A percentile compares a stretch with the other conserved stretches of the same genome.
These are phyloP conservation scores for Lasaia peninsularis DNA, from an alignment of 1,140 invertebrate genomes.

Conservation along the genomic window DNA sequence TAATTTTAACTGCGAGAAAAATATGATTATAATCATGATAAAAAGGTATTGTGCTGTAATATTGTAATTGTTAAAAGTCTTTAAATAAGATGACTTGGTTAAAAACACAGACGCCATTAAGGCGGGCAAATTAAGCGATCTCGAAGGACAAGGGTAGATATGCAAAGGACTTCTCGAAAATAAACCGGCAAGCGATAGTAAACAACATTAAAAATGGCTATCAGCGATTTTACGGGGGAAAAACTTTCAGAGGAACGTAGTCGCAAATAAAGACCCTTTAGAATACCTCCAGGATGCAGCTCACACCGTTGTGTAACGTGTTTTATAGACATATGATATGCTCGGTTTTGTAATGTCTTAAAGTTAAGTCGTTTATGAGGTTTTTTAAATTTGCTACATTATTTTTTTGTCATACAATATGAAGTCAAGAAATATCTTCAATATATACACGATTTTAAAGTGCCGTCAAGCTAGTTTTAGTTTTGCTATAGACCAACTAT, in stretches of 20 bases:
- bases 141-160: conserved; percentile 16
- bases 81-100: neutral
- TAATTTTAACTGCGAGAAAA: too few relatives aligned
- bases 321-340: too few relatives aligned
- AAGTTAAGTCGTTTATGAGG: too few relatives aligned
- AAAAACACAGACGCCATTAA: conserved; percentile 8
- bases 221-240: conserved; percentile 24
- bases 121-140: conserved; percentile 8
- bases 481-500: too few relatives aligned
- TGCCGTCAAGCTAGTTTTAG: too few relatives aligned
- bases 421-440: too few relatives aligned
- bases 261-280: conserved; percentile 15
- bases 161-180: conserved; percentile 22
- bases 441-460: too few relatives aligned
- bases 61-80: neutral
- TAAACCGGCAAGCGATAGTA: conserved; percentile 19
- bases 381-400: too few relatives aligned
- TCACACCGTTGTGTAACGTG: conserved; percentile 16
- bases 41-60: neutral
- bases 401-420: too few relatives aligned
- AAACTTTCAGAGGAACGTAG: conserved; percentile 21
- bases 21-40: too few relatives aligned
- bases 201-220: conserved; percentile 26
- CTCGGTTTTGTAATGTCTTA: too few relatives aligned
- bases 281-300: neutral